phyloP scores from a whole-genome alignment of 2,113 vertebrate genomes.

The Macrotus californicus region DNA sequence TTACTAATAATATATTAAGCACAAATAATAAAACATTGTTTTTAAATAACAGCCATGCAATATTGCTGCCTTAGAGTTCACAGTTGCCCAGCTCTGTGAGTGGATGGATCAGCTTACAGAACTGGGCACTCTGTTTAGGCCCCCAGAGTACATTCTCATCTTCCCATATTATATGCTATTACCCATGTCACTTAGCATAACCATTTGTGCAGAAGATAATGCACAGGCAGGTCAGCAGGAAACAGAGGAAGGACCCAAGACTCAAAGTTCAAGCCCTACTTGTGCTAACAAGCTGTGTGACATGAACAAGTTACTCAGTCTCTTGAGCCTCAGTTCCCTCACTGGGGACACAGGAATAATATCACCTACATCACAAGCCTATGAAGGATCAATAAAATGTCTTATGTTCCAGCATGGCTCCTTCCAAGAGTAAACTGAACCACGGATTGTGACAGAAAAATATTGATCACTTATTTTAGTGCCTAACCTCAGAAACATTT shows the following conservation, averaged over 20 bases:
- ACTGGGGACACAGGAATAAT: background rate
- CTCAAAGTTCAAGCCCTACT: background rate
- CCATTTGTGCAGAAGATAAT: background rate
- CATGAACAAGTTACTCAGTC: background rate
- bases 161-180: accelerated
- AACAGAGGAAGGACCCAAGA: background rate
- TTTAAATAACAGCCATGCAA: background rate
- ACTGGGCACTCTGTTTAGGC: background rate
- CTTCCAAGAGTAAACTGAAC: background rate
- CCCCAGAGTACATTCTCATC: background rate
- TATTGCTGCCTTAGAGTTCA: background rate
- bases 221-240: background rate
- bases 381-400: background rate
- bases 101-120: background rate
- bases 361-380: too few species aligned
- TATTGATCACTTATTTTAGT: background rate
- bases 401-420: background rate
- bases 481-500: background rate
- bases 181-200: background rate
- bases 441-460: background rate
- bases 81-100: background rate
- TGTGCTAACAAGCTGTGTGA: background rate
- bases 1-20: background rate
- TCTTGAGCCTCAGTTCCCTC: background rate
- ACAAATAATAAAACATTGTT: background rate